Evolutionary conservation across 2,797 vertebrate species (phyloP), one percentile per base, ranked within the genome.

Genomic region (Argyrosomus regius): DNA sequence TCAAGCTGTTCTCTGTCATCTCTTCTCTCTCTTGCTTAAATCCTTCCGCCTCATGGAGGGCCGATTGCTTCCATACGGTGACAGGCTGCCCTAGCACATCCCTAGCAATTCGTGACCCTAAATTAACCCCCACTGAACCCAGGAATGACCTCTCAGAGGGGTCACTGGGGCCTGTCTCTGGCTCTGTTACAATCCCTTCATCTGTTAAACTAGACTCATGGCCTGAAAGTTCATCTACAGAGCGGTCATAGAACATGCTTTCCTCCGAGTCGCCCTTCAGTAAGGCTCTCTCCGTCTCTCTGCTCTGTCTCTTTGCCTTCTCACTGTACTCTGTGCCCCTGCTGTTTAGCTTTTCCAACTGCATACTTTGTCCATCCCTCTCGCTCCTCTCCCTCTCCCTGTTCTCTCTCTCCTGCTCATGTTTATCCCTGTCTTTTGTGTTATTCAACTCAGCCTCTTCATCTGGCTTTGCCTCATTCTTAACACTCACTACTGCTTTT

Each of bases 111-210:
- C 61, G 73, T 70, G 92, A 85, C 65, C 93, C 92, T 69, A 92
- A 87, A 90, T 92, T 48, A 81, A 84, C 86, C 83, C 78, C 90
- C 9, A 72, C 77, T 72, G 91, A 83, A 75, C 89, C 87, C 58
- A 89, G 69, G 49, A 93, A 93, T 6, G 78, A 85, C 78, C 86
- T 90, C 67, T 93, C 90, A 0, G 81, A 80, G 20, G 93, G 85
- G 66, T 94, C 90, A 68, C 89, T 31, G 0, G 95, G 95, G 53
- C 93, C 86, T 1, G 83, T 92, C 77, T 99, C 98, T 0, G 95
- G 96, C 88, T 99, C 98, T 0, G 97, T 97, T 72, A 99, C 98
- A 46, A 99, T 99, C 77, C 98, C 98, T 91, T 99, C 98, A 31
- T 99, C 98, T 0, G 96, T 97, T 93, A 99, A 94, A 58, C 95